Base-by-base conservation (phyloP, 2,113 vertebrate genomes). In the Sinocyclocheilus maitianheensis region DNA sequence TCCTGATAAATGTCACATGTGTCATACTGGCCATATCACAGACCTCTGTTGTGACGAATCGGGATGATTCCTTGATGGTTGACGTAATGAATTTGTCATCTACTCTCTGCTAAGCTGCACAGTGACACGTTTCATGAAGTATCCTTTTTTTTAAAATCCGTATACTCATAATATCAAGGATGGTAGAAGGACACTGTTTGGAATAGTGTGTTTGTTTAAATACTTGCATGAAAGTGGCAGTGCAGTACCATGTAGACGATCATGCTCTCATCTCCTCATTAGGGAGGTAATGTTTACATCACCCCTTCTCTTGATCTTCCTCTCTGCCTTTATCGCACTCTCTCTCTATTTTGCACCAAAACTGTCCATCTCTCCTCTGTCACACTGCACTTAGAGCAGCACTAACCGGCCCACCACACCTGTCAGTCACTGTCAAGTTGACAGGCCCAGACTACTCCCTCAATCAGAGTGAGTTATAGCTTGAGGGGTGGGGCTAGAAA, bases 381-480 rank as follows among this genome's bases (percentile, higher is more conserved):
- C 67, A 51, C 77, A n/a, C 34, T 80, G 37, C 77, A 80, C 77
- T 63, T 80, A 63, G 22, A 80, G 58, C 6, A 26, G 77, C 34
- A 63, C 37, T 60, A 71, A 84, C 43, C 76, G 51, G 55, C 53
- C 13, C 13, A n/a, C n/a, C 63, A 40, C 14, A 75, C 9, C 26
- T 78, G 67, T 26, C 76, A 55, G 16, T 85, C 69, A 76, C 34
- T 60, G 5, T 86, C 84, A 58, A 11, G 10, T 43, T 26, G 51
- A 58, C 58, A 37, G 30, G n/a, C 40, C 5, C 34, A 26, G n/a
- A 2, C 65, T 75, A 11, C 16, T 55, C n/a, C 55, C 55, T 63
- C 58, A 9, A 62, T 80, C 58, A 40, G 5, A 24, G 34, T 46
- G 58, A 24, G 34, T 18, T 24, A 8, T 16, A 26, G 12, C 58